Conservation (phyloP, 2,797 vertebrate species). For the Hylomyscus alleni region DNA sequence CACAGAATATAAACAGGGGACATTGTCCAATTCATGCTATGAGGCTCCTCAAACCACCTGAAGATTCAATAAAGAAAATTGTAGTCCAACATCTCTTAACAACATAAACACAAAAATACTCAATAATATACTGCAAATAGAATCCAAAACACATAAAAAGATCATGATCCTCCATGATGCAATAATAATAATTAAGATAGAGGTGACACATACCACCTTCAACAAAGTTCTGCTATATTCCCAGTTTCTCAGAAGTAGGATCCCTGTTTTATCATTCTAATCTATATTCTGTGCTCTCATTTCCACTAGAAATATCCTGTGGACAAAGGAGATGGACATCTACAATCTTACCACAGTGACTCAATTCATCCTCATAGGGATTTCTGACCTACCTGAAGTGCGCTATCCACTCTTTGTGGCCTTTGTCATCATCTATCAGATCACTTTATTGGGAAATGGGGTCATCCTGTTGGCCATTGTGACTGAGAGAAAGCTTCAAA, state of each 20-base stretch:
- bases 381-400: slow-evolving; percentile 49
- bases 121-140: background rate
- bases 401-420: slow-evolving; percentile 23
- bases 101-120: background rate
- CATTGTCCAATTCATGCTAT: background rate
- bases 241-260: background rate
- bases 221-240: background rate
- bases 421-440: slow-evolving; percentile 46
- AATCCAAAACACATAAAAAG: background rate
- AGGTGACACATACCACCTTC: too few relatives aligned
- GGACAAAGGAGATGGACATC: background rate
- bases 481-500: slow-evolving; percentile 42
- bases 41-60: background rate
- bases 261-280: background rate
- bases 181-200: background rate
- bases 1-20: background rate
- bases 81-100: background rate
- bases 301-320: background rate
- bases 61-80: background rate
- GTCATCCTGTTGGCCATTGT: slow-evolving; percentile 56
- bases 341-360: background rate
- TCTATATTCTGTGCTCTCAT: background rate
- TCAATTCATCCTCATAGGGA: slow-evolving; percentile 41
- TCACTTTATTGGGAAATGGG: slow-evolving; percentile 55
- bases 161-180: background rate